Percentiles rank a stretch among this genome's conserved stretches.
phyloP scores from a whole-genome alignment of 1,140 invertebrate species.

The Zaprionus ghesquierei region DNA sequence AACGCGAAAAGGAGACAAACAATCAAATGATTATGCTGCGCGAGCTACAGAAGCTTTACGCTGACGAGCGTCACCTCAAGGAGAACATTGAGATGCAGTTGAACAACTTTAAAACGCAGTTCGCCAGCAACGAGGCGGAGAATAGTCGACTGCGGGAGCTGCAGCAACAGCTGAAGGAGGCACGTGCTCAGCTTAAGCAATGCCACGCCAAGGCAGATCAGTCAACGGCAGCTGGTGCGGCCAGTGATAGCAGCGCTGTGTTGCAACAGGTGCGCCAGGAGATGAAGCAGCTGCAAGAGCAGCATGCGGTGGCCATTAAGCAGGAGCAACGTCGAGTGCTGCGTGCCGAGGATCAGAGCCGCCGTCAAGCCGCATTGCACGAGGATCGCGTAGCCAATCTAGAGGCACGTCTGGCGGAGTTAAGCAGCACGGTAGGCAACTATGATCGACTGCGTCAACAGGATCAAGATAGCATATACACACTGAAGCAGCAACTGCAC shows the following conservation, averaged over 20 bases:
- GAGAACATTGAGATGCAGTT: slow-evolving; percentile 86
- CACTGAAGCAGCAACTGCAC: slow-evolving; percentile 85
- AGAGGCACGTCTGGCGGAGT: slow-evolving; percentile 90
- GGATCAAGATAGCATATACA: slow-evolving; percentile 90
- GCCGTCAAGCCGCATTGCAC: slow-evolving; percentile 86
- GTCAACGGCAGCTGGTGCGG: slow-evolving; percentile 16
- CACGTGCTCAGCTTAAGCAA: slow-evolving; percentile 86
- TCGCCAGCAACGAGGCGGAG: slow-evolving; percentile 69
- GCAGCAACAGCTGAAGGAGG: slow-evolving; percentile 86
- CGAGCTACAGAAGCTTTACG: slow-evolving; percentile 87
- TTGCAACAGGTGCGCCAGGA: slow-evolving; percentile 88
- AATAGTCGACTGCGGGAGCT: slow-evolving; percentile 82
- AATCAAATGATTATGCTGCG: slow-evolving; percentile 88
- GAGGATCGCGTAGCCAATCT: slow-evolving; percentile 90
- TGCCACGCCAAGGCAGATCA: slow-evolving; percentile 81
- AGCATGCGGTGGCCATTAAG: slow-evolving; percentile 86
- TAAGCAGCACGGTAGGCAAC: slow-evolving; percentile 90
- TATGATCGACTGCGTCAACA: slow-evolving; percentile 89
- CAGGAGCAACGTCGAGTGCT: slow-evolving; percentile 82
- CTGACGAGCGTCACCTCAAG: slow-evolving; percentile 85
- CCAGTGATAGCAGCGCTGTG: slow-evolving; percentile 84
- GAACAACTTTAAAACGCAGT: slow-evolving; percentile 83
- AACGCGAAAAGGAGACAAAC: slow-evolving; percentile 90
- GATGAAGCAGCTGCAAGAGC: slow-evolving; percentile 88
- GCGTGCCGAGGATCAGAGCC: slow-evolving; percentile 87